phyloP scores from a whole-genome alignment of 1,140 invertebrate species.

The Musca domestica region DNA sequence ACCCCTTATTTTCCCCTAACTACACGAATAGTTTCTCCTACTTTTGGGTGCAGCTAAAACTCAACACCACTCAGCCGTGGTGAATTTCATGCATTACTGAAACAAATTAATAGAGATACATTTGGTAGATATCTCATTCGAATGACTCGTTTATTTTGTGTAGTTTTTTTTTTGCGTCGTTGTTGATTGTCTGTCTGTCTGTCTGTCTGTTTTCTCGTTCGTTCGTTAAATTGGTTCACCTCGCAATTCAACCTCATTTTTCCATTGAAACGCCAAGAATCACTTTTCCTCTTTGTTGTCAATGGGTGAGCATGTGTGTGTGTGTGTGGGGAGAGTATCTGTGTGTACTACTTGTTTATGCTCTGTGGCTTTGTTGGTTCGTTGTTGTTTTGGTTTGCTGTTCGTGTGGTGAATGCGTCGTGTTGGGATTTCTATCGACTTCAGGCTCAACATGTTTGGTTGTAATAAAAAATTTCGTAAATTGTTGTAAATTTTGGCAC shows the following conservation, averaged over 20 bases:
- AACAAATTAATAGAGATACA: too few species aligned
- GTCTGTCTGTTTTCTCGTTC: not conserved
- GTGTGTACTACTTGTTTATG: not conserved
- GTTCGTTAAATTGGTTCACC: conserved; percentile 14
- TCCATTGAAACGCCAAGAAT: conserved; percentile 13
- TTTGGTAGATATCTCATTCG: too few species aligned
- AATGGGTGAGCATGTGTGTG: too few species aligned
- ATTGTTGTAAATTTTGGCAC: conserved; percentile 9
- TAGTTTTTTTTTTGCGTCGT: too few species aligned
- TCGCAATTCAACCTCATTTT: conserved; percentile 19
- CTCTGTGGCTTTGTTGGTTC: not conserved
- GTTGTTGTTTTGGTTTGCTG: conserved; percentile 1
- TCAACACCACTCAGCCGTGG: too few species aligned
- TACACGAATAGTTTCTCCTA: too few species aligned
- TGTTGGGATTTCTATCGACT: not conserved
- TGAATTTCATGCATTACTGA: too few species aligned
- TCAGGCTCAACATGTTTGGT: not conserved
- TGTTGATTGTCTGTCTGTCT: not conserved
- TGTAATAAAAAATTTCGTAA: not conserved
- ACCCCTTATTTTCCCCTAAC: too few species aligned
- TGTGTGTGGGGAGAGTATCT: not conserved
- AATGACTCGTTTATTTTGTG: too few species aligned
- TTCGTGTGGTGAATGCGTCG: not conserved
- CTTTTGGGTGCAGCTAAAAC: too few species aligned
- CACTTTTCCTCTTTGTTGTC: conserved; percentile 11